A percentile compares a stretch with the other conserved stretches of the same genome.
phyloP scores from a whole-genome alignment of 2,113 vertebrate genomes.

The Dryoscopus gambensis region DNA sequence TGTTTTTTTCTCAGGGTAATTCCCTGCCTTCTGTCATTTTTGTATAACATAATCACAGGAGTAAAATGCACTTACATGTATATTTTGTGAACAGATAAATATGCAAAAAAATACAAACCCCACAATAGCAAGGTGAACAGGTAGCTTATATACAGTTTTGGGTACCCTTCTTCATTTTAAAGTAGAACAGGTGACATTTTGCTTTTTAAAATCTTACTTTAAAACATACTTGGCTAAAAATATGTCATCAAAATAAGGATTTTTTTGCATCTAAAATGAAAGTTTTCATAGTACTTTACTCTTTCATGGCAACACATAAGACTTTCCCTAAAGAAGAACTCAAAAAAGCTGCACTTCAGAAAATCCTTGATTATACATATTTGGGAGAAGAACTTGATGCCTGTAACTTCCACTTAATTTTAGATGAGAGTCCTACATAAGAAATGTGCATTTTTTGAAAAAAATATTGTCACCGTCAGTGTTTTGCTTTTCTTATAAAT shows the following conservation, averaged over 20 bases:
- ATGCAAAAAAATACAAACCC: not conserved
- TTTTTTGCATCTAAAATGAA: not conserved
- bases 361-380: slow-evolving; percentile 19
- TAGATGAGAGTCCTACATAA: slow-evolving; percentile 33
- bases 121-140: not conserved
- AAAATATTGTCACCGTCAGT: slow-evolving; percentile 30
- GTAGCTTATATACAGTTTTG: not conserved
- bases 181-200: not conserved
- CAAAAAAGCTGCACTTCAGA: not conserved
- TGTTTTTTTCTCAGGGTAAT: slow-evolving; percentile 10
- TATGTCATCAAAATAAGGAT: not conserved
- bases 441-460: slow-evolving; percentile 40
- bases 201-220: not conserved
- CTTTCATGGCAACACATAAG: not conserved
- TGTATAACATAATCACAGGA: not conserved
- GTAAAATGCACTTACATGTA: not conserved
- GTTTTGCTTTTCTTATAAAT: slow-evolving; percentile 58
- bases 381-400: not conserved
- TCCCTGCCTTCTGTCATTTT: slow-evolving; percentile 7
- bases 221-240: slow-evolving; percentile 30
- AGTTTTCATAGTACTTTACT: not conserved
- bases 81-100: slow-evolving; percentile 2
- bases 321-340: not conserved
- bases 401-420: slow-evolving; percentile 52
- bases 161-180: not conserved